Conservation (phyloP, 1,140 invertebrate genomes). For the Centruroides vittatus region DNA sequence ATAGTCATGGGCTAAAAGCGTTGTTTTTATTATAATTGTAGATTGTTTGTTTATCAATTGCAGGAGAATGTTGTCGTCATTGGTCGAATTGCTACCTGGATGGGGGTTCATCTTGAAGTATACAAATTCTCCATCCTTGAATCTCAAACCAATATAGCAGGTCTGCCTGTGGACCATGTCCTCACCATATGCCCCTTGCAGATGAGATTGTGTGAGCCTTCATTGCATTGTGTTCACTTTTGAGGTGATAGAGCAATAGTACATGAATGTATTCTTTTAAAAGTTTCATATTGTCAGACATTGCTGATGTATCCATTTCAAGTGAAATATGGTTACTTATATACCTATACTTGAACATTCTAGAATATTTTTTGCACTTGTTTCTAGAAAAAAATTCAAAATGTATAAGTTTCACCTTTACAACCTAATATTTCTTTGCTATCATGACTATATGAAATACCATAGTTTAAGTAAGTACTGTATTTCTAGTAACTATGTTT, state of each 20-base stretch:
- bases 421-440: no score
- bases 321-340: not conserved
- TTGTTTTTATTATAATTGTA: not conserved
- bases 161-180: not conserved
- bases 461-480: no score
- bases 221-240: not conserved
- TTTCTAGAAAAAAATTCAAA: no score
- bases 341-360: not conserved
- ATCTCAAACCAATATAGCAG: conserved; percentile 2
- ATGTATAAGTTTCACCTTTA: no score
- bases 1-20: no score
- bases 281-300: no score
- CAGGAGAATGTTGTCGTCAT: not conserved
- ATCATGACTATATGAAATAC: no score
- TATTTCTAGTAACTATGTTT: no score
- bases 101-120: not conserved
- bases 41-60: not conserved
- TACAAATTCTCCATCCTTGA: conserved; percentile 7
- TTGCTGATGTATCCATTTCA: no score
- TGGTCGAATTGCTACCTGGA: not conserved
- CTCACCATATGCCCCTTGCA: not conserved
- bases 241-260: no score
- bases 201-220: not conserved
- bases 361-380: not conserved
- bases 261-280: no score